These are phyloP conservation scores for Pristionchus exspectatus DNA, from an alignment of 2,888 invertebrate species.

Conservation along the genomic window DNA sequence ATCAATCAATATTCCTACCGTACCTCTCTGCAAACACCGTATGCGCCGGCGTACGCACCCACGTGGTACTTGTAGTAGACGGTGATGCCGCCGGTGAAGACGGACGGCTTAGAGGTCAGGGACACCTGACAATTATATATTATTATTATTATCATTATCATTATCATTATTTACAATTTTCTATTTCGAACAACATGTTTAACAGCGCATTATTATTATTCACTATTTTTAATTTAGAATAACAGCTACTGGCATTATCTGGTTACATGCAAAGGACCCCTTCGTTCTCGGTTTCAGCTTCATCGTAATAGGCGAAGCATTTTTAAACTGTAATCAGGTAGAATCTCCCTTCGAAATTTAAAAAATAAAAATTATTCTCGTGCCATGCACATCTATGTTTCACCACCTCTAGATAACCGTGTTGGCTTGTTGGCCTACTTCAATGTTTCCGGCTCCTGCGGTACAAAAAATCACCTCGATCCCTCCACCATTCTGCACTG, in stretches of 20 bases:
- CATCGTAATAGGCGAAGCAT: background rate
- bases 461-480: background rate
- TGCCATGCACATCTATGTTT: background rate
- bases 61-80: slow-evolving; percentile 53
- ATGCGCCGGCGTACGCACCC: slow-evolving; percentile 1
- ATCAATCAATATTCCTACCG: background rate
- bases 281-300: background rate
- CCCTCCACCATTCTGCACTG: too few species aligned
- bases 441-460: too few species aligned
- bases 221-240: too few species aligned
- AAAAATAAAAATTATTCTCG: background rate
- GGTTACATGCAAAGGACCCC: background rate
- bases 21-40: slow-evolving; percentile 45
- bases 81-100: slow-evolving; percentile 49
- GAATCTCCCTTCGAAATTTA: too few species aligned
- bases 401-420: background rate
- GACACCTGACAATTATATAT: slow-evolving; percentile 20
- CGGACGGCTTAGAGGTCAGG: background rate
- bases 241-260: too few species aligned
- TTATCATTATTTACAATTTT: background rate
- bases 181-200: background rate
- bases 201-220: too few species aligned
- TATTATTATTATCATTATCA: background rate
- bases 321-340: background rate
- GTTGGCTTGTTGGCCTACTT: too few species aligned